Evolutionary conservation across 2,888 invertebrate genomes (phyloP), one percentile per base, ranked within the genome.

Genomic region (Acanthosepion pharaonis): DNA sequence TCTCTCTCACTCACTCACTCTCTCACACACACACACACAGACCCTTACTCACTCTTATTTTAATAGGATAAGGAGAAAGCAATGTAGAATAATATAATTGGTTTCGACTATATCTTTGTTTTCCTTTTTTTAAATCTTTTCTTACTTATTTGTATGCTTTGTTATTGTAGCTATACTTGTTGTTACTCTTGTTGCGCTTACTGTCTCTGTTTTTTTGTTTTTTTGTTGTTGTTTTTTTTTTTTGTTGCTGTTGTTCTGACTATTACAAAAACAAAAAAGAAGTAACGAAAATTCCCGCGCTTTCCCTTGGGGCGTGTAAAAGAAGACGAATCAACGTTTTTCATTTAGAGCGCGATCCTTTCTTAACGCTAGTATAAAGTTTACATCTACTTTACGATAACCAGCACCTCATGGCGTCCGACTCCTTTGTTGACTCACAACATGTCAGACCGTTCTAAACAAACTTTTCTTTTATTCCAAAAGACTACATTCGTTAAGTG

Each of bases 251-350:
- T 42, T 42, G 42, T 42, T 42, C 53, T 53, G 11, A 53, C 53
- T 53, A 6, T 53, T 53, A 53, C 28, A 64, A 64, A 64, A 23
- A 28, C 42, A 42, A 42, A 42, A 42, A 64, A 64, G 15, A 25
- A 64, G 23, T 28, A 78, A 78, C n/a, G 78, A n/a, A 78, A 78
- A 78, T 78, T n/a, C 78, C n/a, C n/a, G 78, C n/a, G 78, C 78
- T n/a, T 78, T 78, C n/a, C 78, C 78, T 78, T 78, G n/a, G 78
- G 78, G 78, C 78, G 78, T 78, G 78, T 78, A n/a, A 78, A 78
- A 78, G 78, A 78, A 78, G 78, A 78, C 9, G 78, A 78, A n/a
- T 11, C 78, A 78, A 28, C n/a, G 78, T 78, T 78, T 78, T 78
- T 78, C 78, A 78, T 78, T 78, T 78, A 78, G 78, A 78, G 15